A percentile compares a stretch with the other conserved stretches of the same genome.
These are phyloP conservation scores for Phoxinus phoxinus DNA, from an alignment of 2,113 vertebrate genomes.

Conservation along the genomic window DNA sequence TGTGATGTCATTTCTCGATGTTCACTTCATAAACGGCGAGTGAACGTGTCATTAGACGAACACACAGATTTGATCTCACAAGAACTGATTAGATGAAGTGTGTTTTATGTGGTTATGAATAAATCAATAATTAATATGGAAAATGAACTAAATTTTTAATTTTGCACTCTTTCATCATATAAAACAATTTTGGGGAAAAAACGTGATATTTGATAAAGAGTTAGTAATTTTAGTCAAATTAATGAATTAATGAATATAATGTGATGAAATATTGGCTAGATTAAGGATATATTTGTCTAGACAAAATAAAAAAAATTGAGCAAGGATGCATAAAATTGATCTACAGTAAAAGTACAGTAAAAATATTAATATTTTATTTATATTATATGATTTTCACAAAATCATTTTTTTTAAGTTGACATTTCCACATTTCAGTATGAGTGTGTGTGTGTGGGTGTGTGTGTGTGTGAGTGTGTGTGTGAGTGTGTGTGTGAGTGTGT, in stretches of 20 bases:
- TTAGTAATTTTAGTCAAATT: neutral
- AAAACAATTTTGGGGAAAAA: neutral
- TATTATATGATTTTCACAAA: too few relatives aligned
- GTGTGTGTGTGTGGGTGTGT: too few relatives aligned
- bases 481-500: too few relatives aligned
- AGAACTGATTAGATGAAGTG: neutral
- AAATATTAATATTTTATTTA: too few relatives aligned
- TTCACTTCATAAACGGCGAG: conserved; percentile 59
- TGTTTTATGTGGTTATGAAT: neutral
- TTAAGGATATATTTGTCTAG: neutral
- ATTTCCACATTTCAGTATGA: too few relatives aligned
- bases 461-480: too few relatives aligned
- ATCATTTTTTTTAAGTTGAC: too few relatives aligned
- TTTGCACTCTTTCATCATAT: neutral
- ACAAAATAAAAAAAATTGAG: too few relatives aligned
- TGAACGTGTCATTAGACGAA: conserved; percentile 66
- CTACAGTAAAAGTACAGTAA: too few relatives aligned
- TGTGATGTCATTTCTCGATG: conserved; percentile 70
- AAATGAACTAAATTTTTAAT: neutral
- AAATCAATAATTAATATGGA: neutral
- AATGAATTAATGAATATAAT: neutral
- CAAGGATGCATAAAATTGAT: too few relatives aligned
- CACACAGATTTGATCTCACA: neutral
- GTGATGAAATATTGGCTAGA: neutral
- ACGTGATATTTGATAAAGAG: neutral